These are phyloP conservation scores for Callaeas wilsoni DNA, from an alignment of 2,113 vertebrate genomes.

Conservation along the genomic window DNA sequence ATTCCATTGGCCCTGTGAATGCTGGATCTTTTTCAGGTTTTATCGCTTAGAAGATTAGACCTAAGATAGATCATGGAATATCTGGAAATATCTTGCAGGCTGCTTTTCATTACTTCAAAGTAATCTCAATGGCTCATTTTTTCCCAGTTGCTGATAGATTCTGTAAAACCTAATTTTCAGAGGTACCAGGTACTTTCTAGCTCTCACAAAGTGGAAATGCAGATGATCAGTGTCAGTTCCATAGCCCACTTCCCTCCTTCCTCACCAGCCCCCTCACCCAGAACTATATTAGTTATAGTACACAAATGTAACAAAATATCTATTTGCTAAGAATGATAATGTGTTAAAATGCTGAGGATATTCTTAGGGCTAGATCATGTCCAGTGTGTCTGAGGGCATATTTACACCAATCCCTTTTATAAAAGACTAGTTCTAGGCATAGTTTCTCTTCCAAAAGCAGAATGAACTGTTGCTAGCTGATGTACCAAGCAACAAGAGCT, in stretches of 20 bases:
- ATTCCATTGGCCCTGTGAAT: neutral
- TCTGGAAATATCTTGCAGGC: neutral
- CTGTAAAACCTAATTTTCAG: neutral
- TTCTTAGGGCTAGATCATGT: neutral
- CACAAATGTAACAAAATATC: neutral
- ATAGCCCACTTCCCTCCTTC: neutral
- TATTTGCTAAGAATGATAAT: neutral
- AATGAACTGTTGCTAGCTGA: neutral
- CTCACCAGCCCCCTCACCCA: accelerated
- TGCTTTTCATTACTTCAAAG: neutral
- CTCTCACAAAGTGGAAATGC: neutral
- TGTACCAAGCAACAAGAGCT: neutral
- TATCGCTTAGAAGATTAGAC: neutral
- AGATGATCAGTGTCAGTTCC: neutral
- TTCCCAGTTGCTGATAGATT: neutral
- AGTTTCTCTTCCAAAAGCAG: neutral
- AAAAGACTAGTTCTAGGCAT: neutral
- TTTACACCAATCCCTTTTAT: neutral
- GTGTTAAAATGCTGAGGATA: neutral
- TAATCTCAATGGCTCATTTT: neutral
- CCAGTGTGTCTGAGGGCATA: neutral
- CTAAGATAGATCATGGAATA: neutral
- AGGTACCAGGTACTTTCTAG: neutral
- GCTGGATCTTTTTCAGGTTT: neutral
- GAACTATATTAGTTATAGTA: neutral